Conservation (phyloP, 2,888 invertebrate genomes). For the Pammene aurita region DNA sequence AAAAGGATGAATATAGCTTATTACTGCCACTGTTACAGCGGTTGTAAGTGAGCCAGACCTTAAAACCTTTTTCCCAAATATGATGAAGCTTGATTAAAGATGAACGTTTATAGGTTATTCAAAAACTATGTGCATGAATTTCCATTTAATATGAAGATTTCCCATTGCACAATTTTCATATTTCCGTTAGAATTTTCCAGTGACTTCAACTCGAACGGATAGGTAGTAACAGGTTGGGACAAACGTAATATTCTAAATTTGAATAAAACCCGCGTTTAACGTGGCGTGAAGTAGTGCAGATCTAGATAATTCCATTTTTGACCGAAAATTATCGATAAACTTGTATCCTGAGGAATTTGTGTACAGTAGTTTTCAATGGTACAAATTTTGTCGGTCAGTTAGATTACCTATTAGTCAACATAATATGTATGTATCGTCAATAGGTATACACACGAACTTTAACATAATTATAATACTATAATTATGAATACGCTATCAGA, state of each 20-base stretch:
- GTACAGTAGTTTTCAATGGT: too few species aligned
- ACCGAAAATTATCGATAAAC: constrained; percentile 18
- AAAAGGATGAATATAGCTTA: too few species aligned
- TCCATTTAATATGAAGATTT: constrained; percentile 39
- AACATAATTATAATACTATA: too few species aligned
- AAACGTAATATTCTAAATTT: constrained; percentile 53
- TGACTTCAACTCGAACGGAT: constrained; percentile 38
- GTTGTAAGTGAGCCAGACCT: too few species aligned
- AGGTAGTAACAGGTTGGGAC: constrained; percentile 46
- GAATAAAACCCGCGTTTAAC: constrained; percentile 55
- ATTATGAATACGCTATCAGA: too few species aligned
- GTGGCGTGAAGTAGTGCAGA: constrained; percentile 42
- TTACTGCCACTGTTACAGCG: too few species aligned
- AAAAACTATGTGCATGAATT: constrained; percentile 39
- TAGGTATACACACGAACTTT: too few species aligned
- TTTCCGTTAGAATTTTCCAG: constrained; percentile 29
- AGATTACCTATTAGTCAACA: too few species aligned
- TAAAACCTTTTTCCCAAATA: neutral
- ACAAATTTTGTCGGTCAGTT: too few species aligned
- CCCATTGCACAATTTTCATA: constrained; percentile 24
- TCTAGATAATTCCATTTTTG: neutral
- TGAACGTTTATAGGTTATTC: constrained; percentile 24
- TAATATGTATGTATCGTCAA: too few species aligned
- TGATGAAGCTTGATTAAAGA: neutral
- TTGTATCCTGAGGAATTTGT: neutral